Percentiles rank a stretch among this genome's conserved stretches.
These are phyloP conservation scores for Crenuchus spilurus DNA, from an alignment of 2,797 vertebrate species.

Conservation along the genomic window DNA sequence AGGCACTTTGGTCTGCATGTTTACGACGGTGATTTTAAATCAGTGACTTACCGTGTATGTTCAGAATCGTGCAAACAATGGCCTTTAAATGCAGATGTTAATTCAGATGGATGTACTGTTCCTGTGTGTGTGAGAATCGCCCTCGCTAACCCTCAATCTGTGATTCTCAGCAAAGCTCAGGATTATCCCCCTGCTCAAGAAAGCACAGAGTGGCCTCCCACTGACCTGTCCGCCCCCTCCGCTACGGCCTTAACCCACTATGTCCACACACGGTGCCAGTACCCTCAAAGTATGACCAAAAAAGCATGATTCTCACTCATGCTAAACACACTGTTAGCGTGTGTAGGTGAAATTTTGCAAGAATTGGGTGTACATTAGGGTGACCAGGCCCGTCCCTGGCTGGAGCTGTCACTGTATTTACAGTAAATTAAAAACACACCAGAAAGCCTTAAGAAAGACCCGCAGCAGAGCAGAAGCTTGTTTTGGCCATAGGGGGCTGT, in stretches of 20 bases:
- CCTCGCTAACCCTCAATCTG: background rate
- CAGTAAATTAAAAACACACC: too few relatives aligned
- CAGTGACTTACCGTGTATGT: background rate
- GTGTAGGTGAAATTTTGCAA: background rate
- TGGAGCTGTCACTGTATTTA: too few relatives aligned
- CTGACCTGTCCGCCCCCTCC: conserved; percentile 5
- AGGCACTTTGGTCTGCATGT: background rate
- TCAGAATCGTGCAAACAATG: background rate
- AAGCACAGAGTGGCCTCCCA: background rate
- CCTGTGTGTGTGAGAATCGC: background rate
- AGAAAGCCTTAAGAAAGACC: too few relatives aligned
- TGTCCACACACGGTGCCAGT: background rate
- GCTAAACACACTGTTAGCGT: background rate
- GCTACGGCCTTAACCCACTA: background rate
- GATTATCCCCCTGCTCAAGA: conserved; percentile 58
- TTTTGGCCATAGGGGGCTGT: too few relatives aligned
- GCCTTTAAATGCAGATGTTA: background rate
- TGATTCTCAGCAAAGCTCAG: conserved; percentile 62
- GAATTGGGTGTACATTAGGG: too few relatives aligned
- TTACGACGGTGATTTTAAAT: background rate
- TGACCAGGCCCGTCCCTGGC: too few relatives aligned
- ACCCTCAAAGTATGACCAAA: background rate
- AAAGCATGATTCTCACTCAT: background rate
- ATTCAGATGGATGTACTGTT: background rate
- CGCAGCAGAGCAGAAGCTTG: too few relatives aligned